phyloP scores from a whole-genome alignment of 2,113 vertebrate genomes.

The Alaudala cheleensis region DNA sequence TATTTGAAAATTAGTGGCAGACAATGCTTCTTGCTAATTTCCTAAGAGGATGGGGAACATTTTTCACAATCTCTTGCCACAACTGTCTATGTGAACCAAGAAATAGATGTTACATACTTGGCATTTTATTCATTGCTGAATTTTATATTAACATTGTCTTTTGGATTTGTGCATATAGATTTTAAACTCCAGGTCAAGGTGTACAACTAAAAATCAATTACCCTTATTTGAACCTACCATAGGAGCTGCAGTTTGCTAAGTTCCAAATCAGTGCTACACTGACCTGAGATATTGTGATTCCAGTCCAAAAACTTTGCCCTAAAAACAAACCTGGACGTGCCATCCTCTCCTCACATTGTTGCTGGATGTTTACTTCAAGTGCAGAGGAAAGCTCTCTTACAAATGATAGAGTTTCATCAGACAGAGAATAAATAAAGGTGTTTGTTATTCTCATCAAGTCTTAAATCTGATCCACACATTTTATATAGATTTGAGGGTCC shows the following conservation, averaged over 20 bases:
- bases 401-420: not conserved
- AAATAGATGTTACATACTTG: not conserved
- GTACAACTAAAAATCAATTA: not conserved
- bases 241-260: not conserved
- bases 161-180: not conserved
- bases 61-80: not conserved
- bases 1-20: slow-evolving; percentile 11
- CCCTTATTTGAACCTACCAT: not conserved
- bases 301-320: not conserved
- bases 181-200: not conserved
- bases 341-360: not conserved
- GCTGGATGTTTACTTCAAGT: not conserved
- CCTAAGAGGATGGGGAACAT: not conserved
- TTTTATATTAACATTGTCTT: not conserved
- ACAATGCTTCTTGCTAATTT: not conserved
- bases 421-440: not conserved
- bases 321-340: not conserved
- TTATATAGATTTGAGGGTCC: not conserved
- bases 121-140: not conserved
- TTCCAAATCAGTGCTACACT: fast-evolving
- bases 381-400: not conserved
- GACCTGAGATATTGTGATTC: not conserved
- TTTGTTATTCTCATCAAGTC: not conserved
- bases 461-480: not conserved
- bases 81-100: not conserved